Conservation (phyloP, 2,888 invertebrate genomes). For the Drosophila meridionalis region DNA sequence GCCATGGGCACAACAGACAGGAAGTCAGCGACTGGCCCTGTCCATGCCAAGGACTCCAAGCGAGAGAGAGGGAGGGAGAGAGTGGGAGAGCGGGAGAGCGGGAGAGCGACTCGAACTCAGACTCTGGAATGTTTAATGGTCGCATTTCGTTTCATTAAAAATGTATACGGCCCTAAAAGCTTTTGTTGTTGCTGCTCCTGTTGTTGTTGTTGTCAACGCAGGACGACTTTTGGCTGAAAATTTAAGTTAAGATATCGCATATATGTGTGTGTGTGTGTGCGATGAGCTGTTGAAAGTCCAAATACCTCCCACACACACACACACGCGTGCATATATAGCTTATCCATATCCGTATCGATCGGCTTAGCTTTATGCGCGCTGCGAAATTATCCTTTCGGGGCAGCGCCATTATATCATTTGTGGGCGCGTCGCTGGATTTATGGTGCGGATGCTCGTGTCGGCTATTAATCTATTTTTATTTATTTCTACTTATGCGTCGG, state of each 20-base stretch:
- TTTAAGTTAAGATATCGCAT: conserved; percentile 37
- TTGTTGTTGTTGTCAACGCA: conserved; percentile 45
- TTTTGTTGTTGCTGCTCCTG: conserved; percentile 63
- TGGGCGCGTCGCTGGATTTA: conserved; percentile 65
- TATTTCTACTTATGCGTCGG: conserved; percentile 71
- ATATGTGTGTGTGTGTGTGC: conserved; percentile 9
- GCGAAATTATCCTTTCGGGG: conserved; percentile 36
- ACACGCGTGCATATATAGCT: background rate
- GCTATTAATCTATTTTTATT: conserved; percentile 79
- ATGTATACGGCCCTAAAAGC: conserved; percentile 78
- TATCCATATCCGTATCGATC: conserved; percentile 19
- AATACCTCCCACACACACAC: background rate
- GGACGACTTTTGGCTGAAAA: conserved; percentile 26
- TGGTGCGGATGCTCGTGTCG: conserved; percentile 61
- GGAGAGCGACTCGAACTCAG: conserved; percentile 35
- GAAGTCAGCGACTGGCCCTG: conserved; percentile 54
- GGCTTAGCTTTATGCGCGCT: conserved; percentile 16
- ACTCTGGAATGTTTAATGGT: conserved; percentile 75
- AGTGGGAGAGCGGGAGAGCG: background rate
- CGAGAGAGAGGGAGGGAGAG: background rate
- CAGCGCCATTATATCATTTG: conserved; percentile 54
- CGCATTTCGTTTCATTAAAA: conserved; percentile 81
- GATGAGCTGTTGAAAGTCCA: conserved; percentile 25
- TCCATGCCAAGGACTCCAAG: conserved; percentile 17
- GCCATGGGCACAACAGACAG: conserved; percentile 57